Conservation (phyloP, 2,113 vertebrate species). For the Nycticebus coucang region DNA sequence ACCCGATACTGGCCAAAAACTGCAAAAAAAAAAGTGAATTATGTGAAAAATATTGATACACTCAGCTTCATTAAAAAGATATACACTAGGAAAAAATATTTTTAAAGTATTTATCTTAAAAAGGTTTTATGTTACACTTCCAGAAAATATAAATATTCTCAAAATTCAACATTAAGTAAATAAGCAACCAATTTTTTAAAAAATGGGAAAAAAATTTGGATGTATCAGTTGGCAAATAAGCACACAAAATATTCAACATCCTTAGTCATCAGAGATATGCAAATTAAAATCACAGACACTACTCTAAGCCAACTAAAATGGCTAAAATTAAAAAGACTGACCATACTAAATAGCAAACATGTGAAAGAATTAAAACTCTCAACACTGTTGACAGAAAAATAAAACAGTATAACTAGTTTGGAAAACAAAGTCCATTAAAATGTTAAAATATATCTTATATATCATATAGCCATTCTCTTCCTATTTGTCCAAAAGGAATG, state of each 20-base stretch:
- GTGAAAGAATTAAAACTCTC: neutral
- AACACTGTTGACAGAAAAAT: neutral
- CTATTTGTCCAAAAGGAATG: neutral
- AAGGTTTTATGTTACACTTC: neutral
- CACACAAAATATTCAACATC: neutral
- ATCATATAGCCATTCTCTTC: neutral
- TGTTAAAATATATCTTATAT: neutral
- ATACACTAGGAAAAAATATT: neutral
- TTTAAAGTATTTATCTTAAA: neutral
- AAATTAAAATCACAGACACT: neutral
- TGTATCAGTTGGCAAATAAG: neutral
- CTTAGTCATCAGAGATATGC: neutral
- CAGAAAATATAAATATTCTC: neutral
- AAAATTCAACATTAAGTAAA: conserved; percentile 12
- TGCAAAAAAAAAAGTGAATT: neutral
- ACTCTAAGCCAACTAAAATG: neutral
- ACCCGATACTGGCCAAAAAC: no score
- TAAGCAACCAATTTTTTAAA: conserved; percentile 6
- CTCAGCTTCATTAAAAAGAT: neutral
- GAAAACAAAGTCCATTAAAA: conserved; percentile 19
- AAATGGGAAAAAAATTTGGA: neutral
- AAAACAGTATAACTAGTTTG: neutral
- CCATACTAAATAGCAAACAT: neutral
- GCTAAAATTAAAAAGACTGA: neutral
- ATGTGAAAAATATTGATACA: neutral